These are phyloP conservation scores for Harpalus rufipes DNA, from an alignment of 2,888 invertebrate species.

Conservation along the genomic window DNA sequence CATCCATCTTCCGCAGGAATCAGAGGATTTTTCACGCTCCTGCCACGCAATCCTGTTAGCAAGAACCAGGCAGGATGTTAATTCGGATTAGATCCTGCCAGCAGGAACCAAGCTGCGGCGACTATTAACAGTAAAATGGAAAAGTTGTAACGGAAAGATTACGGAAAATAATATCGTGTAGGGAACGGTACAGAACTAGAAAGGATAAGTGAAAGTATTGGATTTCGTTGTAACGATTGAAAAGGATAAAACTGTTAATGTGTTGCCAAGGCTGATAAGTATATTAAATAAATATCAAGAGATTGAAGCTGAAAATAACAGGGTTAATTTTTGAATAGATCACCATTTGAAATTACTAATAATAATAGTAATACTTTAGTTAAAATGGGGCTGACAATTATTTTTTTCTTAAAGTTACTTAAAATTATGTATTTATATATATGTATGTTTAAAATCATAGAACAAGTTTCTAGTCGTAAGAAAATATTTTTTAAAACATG, in stretches of 20 bases:
- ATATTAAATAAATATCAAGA: not conserved
- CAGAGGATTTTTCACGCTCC: not conserved
- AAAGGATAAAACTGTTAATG: not conserved
- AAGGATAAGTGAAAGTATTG: not conserved
- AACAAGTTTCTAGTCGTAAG: too few relatives aligned
- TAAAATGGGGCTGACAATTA: too few relatives aligned
- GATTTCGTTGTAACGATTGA: not conserved
- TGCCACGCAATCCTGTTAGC: not conserved
- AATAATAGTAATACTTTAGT: too few relatives aligned
- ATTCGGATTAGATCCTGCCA: not conserved
- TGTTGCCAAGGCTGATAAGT: not conserved
- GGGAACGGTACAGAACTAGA: not conserved
- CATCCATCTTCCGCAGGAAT: not conserved
- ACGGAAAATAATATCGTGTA: not conserved
- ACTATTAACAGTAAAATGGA: not conserved
- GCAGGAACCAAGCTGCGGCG: not conserved
- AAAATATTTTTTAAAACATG: too few relatives aligned
- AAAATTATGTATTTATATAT: too few relatives aligned
- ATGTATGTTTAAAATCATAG: too few relatives aligned
- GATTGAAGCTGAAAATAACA: not conserved
- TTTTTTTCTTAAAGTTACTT: too few relatives aligned
- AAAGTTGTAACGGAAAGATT: not conserved
- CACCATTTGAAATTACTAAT: too few relatives aligned
- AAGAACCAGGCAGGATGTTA: not conserved
- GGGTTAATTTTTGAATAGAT: too few relatives aligned